Base-by-base conservation (phyloP, 2,797 vertebrate genomes). In the Nyctibius grandis region DNA sequence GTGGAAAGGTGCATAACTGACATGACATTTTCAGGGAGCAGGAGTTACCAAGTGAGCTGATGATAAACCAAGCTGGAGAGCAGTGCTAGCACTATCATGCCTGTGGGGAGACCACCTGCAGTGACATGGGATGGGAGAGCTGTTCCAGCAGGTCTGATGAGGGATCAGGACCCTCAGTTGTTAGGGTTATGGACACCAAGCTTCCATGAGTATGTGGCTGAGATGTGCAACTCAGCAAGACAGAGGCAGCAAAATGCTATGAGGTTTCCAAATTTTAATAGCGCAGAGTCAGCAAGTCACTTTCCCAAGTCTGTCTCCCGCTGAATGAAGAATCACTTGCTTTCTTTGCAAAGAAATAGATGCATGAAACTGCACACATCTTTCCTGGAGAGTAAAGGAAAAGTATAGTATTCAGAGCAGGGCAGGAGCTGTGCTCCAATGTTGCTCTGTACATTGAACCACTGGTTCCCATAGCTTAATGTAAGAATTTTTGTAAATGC, bases 371-470 rank as follows among this genome's bases (percentile, higher is more conserved):
- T 79, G 88, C 84, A 82, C 60, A 72, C 53, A 85, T 85, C 90
- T 95, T 95, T 91, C 88, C 93, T 91, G 92, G 92, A 79, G 91
- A 95, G 80, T 91, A 93, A 93, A 94, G 88, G 89, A 88, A 94
- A 95, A 96, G 83, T 38, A 82, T 19, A 93, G 25, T 48, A 85
- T 88, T 89, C 89, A 91, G 78, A 93, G 81, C 82, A 93, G 88
- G 59, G 72, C 59, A 82, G 84, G 81, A 97, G 84, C 70, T 36
- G 6, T 56, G 81, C 86, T 93, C 89, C 54, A 76, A 0, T 81
- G 53, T 16, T 68, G 84, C 68, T 91, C 86, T 7, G 4, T 53
- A 56, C 70, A 74, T 82, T 73, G 86, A 94, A 59, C 54, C 51
- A 64, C 83, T 56, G 70, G 70, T 59, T 91, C 51, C 75, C 56